Base-by-base conservation (phyloP, 35 echinoderm and acorn worm genomes). In the Eucidaris tribuloides region DNA sequence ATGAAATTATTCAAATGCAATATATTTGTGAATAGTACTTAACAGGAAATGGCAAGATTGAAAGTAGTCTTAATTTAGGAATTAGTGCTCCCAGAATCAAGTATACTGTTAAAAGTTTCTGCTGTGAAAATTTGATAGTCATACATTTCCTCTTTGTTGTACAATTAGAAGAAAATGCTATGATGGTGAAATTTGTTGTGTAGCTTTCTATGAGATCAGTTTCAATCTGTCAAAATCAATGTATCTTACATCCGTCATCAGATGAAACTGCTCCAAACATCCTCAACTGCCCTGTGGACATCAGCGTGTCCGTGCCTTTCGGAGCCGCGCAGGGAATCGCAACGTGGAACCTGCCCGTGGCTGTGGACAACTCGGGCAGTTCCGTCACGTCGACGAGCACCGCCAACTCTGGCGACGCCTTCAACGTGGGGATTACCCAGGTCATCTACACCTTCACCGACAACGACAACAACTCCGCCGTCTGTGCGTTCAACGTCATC, bases 371-470 rank as follows among this genome's bases (percentile, higher is more conserved):
- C 65, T 82, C 87, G 7, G 52, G 52, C 29, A n/a, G 66, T 29
- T 37, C 7, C 5, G 79, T 83, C 49, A 77, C 42, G n/a, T 40
- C 44, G 0, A 38, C 46, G 18, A 52, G 48, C 83, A 86, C 63
- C 7, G 29, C 65, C 30, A 9, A 18, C 20, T 46, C 83, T 13
- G 83, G 83, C 29, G 83, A 86, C 15, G 42, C 27, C 13, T 86
- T 86, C 52, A 0, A 0, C 4, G 19, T 40, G 0, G 83, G 83
- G 0, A 0, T 36, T 13, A 86, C 68, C 7, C 43, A 36, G 33
- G 68, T 86, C 70, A 22, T 33, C 24, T 86, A 86, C 42, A 86
- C 83, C 31, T 77, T 86, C 70, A 20, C 45, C 11, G 83, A 86
- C 46, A 38, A 25, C 2, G 13, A 46, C n/a, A 38, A 56, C 65